Evolutionary conservation across 2,888 invertebrate genomes (phyloP), one percentile per base, ranked within the genome.

Genomic region (Trypoxylon attenuatum): DNA sequence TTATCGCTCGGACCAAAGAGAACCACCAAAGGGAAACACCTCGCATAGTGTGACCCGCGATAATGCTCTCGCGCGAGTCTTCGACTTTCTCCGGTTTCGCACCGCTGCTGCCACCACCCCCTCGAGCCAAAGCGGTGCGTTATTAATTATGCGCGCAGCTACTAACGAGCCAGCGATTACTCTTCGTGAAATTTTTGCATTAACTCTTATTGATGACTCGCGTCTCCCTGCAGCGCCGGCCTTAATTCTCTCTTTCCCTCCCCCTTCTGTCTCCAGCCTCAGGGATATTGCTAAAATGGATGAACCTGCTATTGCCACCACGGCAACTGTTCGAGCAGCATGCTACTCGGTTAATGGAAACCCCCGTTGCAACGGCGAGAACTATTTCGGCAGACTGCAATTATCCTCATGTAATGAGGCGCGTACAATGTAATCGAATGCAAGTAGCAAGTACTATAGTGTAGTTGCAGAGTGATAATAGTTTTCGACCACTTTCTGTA

Each of bases 1-100:
- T 69, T 74, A 74, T 69, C 74, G 59, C 49, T 23, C 50, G 10
- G 33, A n/a, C n/a, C n/a, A n/a, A n/a, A n/a, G 33, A 33, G 61
- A 61, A 61, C 52, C 42, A 39, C 66, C 69, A 71, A 72, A 53
- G 47, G 29, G 62, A 13, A 33, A 4, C 52, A 42, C 51, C 70
- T 38, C 49, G 58, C 43, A 56, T 42, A 33, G 39, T 51, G 33
- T 65, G 57, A 57, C 65, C 55, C 57, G 59, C 54, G 74, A 62
- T 66, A 61, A 60, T 66, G 58, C 57, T 41, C 46, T 45, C 23
- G 39, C 38, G 33, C 53, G 23, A 13, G 33, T 13, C 10, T 13
- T 6, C 54, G 54, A 73, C 75, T 73, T 73, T 73, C 73, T 64
- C 73, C 61, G 45, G 66, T 73, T 74, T 74, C 70, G 43, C 75